Evolutionary conservation across 2,797 vertebrate species (phyloP).

Genomic region (Zenarchopterus dispar): DNA sequence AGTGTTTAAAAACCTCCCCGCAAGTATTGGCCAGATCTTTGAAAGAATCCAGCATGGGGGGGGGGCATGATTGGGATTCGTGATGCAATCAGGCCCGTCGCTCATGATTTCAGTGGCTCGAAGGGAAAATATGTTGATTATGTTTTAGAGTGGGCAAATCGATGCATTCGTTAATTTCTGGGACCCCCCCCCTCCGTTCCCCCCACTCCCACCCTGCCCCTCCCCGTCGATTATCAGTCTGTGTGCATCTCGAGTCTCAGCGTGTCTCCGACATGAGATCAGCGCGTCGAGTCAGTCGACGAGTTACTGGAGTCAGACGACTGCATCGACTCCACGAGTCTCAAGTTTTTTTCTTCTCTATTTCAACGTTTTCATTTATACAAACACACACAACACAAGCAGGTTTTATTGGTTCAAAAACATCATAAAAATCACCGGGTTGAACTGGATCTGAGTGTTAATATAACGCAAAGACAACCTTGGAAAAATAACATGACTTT

Average conservation of each 20-base stretch:
- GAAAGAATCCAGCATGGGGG: conserved; percentile 24
- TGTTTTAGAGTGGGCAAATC: conserved; percentile 60
- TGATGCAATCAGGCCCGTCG: conserved; percentile 35
- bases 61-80: conserved; percentile 20
- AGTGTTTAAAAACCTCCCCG: conserved; percentile 43
- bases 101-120: conserved; percentile 30
- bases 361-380: no score
- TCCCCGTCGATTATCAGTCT: conserved; percentile 61
- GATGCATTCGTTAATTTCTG: conserved; percentile 69
- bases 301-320: background rate
- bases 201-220: no score
- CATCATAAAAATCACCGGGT: no score
- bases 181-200: conserved; percentile 42
- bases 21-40: conserved; percentile 37
- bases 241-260: conserved; percentile 47
- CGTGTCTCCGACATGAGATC: conserved; percentile 28
- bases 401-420: no score
- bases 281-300: conserved; percentile 16
- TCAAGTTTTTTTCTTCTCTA: no score
- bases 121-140: conserved; percentile 62
- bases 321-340: no score
- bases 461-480: no score
- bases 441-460: no score
- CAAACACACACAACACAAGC: no score
- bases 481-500: no score